Conservation (phyloP, 1,140 invertebrate species). For the Magallana ariakensis region DNA sequence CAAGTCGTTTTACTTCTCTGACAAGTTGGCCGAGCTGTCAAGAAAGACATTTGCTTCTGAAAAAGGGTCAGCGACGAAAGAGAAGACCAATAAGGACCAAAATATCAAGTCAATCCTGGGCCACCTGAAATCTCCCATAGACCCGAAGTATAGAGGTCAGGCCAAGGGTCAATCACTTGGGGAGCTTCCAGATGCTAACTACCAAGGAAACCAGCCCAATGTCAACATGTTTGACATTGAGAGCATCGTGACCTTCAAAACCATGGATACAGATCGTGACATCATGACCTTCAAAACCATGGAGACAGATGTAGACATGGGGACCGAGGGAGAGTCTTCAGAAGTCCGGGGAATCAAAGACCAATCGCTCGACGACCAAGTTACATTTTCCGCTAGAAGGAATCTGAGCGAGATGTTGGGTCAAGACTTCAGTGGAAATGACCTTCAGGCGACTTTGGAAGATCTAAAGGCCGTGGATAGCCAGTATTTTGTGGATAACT, state of each 20-base stretch:
- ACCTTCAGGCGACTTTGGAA: slow-evolving; percentile 53
- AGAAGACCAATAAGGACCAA: slow-evolving; percentile 22
- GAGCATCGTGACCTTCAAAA: not conserved
- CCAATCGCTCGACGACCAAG: slow-evolving; percentile 8
- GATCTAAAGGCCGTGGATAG: slow-evolving; percentile 55
- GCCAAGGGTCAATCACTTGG: not conserved
- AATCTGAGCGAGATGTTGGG: slow-evolving; percentile 42
- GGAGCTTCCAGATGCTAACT: slow-evolving; percentile 45
- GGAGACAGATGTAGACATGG: not conserved
- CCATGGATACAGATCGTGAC: not conserved
- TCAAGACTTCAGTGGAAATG: slow-evolving; percentile 47
- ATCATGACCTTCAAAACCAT: not conserved
- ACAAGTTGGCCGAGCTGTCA: slow-evolving; percentile 25
- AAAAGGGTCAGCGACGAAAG: not conserved
- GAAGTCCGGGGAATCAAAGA: not conserved
- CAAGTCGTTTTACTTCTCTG: slow-evolving; percentile 23
- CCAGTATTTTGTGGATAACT: slow-evolving; percentile 55
- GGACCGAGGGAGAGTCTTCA: not conserved
- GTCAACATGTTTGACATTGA: slow-evolving; percentile 26
- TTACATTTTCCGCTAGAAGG: slow-evolving; percentile 39
- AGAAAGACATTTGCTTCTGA: not conserved
- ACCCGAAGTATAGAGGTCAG: not conserved
- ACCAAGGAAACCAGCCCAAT: slow-evolving; percentile 44
- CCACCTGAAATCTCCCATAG: slow-evolving; percentile 15
- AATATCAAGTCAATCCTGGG: slow-evolving; percentile 39